phyloP scores from a whole-genome alignment of 2,797 vertebrate species.

The Falco cherrug region DNA sequence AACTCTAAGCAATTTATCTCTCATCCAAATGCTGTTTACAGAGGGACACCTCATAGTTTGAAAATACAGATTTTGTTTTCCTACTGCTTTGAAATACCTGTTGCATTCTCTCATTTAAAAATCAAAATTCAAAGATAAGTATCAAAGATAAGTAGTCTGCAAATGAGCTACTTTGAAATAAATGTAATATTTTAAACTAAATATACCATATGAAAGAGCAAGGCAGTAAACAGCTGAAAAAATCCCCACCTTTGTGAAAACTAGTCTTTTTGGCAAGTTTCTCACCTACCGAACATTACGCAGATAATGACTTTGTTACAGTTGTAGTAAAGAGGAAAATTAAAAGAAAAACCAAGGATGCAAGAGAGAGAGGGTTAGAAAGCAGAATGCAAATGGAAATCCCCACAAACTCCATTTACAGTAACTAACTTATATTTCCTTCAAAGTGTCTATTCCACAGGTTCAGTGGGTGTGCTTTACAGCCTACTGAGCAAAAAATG shows the following conservation, averaged over 20 bases:
- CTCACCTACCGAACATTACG: background rate
- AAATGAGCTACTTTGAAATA: background rate
- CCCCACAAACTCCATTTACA: background rate
- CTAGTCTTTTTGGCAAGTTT: background rate
- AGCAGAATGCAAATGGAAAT: background rate
- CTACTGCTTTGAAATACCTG: background rate
- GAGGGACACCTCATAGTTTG: background rate
- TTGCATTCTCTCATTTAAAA: background rate
- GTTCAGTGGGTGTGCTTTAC: background rate
- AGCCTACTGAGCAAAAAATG: background rate
- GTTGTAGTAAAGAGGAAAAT: background rate
- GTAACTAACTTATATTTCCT: background rate
- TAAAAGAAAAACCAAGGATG: background rate
- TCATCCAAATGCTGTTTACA: background rate
- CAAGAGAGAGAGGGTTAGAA: background rate
- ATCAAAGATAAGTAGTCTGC: background rate
- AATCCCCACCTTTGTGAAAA: background rate
- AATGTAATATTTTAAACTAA: background rate
- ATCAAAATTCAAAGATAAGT: background rate
- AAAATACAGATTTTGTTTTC: background rate
- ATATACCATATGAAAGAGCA: background rate
- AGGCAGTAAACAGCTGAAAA: background rate
- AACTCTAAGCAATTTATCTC: background rate
- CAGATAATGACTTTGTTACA: background rate
- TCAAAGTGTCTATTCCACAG: background rate